phyloP scores from a whole-genome alignment of 1,140 invertebrate genomes.

The Acromyrmex charruanus region DNA sequence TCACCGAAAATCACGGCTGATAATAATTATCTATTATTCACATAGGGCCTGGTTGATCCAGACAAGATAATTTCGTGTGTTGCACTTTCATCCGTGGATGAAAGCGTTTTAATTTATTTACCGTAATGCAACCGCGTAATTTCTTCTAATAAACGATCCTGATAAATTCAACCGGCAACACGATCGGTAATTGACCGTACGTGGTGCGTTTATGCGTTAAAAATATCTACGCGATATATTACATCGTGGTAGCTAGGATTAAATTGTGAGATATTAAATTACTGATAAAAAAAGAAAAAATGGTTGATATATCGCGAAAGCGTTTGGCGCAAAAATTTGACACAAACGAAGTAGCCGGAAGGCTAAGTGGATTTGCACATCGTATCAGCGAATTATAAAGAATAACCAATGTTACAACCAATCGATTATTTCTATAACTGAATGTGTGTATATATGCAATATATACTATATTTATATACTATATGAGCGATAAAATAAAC shows the following conservation, averaged over 20 bases:
- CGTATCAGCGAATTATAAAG: conserved; percentile 16
- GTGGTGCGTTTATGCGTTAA: neutral
- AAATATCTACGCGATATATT: conserved; percentile 14
- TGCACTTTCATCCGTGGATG: neutral
- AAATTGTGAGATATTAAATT: conserved; percentile 31
- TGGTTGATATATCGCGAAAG: neutral
- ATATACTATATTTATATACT: neutral
- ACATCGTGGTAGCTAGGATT: neutral
- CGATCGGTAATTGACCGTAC: neutral
- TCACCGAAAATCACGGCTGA: neutral
- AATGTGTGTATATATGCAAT: neutral
- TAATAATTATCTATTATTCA: conserved; percentile 28
- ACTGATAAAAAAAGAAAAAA: conserved; percentile 1
- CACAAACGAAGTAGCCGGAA: conserved; percentile 18
- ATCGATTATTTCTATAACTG: neutral
- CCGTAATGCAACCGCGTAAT: conserved; percentile 38
- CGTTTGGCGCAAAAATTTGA: conserved; percentile 12
- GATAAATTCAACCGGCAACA: conserved; percentile 37
- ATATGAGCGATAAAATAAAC: conserved; percentile 16
- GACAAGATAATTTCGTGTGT: conserved; percentile 39
- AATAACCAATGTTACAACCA: conserved; percentile 10
- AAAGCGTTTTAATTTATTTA: conserved; percentile 21
- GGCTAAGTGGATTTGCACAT: conserved; percentile 41
- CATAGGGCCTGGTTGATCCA: neutral
- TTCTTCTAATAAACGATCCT: conserved; percentile 47